A percentile compares a stretch with the other conserved stretches of the same genome.
Evolutionary conservation across 2,113 vertebrate genomes (phyloP).

Genomic region (Poeciliopsis prolifica): DNA sequence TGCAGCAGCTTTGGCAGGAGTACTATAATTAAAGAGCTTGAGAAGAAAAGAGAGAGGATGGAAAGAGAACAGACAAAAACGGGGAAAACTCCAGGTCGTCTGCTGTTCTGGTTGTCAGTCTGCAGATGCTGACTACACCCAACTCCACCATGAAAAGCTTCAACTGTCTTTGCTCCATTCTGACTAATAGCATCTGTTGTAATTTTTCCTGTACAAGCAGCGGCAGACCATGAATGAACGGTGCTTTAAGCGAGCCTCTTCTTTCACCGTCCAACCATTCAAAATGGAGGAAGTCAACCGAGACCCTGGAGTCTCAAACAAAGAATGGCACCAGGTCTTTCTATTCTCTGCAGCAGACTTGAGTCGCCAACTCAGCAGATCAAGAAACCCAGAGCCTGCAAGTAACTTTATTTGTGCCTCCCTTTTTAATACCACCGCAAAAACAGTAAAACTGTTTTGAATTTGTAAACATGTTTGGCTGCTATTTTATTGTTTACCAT

Average conservation of each 20-base stretch:
- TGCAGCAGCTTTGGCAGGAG: slow-evolving; percentile 65
- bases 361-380: too few relatives aligned
- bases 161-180: slow-evolving; percentile 7
- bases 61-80: slow-evolving; percentile 42
- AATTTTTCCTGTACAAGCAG: background rate
- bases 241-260: background rate
- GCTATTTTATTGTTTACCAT: slow-evolving; percentile 12
- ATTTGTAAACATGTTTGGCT: background rate
- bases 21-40: slow-evolving; percentile 70
- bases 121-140: slow-evolving; percentile 20
- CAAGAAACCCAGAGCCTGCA: too few relatives aligned
- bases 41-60: slow-evolving; percentile 26
- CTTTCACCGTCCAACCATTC: too few relatives aligned
- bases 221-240: background rate
- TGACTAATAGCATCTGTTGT: background rate
- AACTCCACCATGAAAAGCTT: slow-evolving; percentile 37
- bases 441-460: background rate
- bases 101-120: slow-evolving; percentile 46
- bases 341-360: too few relatives aligned
- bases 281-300: too few relatives aligned
- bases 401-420: background rate
- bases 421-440: background rate
- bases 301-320: background rate
- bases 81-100: slow-evolving; percentile 30
- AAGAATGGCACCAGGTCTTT: too few relatives aligned